Evolutionary conservation across 2,797 vertebrate genomes (phyloP).

Genomic region (Enteromius fasciolatus): DNA sequence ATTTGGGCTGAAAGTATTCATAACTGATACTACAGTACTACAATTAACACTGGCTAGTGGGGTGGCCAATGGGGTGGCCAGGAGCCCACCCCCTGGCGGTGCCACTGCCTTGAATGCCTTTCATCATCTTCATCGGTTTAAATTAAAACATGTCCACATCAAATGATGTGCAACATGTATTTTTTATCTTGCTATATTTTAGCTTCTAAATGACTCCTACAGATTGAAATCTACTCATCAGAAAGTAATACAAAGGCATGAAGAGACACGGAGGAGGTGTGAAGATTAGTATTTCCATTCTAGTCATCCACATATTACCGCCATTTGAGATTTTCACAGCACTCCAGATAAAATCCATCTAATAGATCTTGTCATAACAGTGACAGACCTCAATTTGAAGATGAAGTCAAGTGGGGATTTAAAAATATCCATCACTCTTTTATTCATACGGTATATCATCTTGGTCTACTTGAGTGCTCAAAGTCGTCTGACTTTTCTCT

Average conservation of each 20-base stretch:
- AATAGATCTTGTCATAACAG: neutral
- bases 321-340: neutral
- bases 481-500: neutral
- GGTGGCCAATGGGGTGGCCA: no score
- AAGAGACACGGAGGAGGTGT: neutral
- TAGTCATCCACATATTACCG: neutral
- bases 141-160: neutral
- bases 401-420: conserved; percentile 3
- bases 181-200: neutral
- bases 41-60: no score
- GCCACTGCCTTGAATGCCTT: conserved; percentile 5
- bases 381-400: conserved; percentile 10
- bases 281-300: neutral
- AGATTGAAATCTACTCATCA: neutral
- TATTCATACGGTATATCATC: neutral
- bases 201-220: neutral
- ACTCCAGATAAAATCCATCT: neutral
- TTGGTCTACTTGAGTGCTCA: neutral
- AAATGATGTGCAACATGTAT: neutral
- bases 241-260: neutral
- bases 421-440: neutral
- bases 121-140: neutral
- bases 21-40: no score
- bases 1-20: no score
- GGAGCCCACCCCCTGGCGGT: no score